A percentile compares a stretch with the other conserved stretches of the same genome.
These are phyloP conservation scores for Dicrurus megarhynchus DNA, from an alignment of 2,113 vertebrate genomes.

Conservation along the genomic window DNA sequence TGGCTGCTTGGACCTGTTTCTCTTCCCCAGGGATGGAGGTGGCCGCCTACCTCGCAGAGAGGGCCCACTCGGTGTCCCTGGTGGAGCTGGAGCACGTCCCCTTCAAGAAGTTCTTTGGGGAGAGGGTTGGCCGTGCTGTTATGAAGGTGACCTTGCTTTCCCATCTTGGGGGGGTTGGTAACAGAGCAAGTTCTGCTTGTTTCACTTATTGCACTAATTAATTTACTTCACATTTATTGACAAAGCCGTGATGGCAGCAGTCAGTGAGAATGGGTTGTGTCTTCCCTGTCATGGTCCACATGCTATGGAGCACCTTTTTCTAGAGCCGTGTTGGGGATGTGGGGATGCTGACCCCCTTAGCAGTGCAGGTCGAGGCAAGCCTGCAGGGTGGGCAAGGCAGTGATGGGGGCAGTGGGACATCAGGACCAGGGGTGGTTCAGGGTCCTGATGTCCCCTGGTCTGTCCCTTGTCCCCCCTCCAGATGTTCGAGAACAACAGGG, in stretches of 20 bases:
- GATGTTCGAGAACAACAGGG: constrained; percentile 92
- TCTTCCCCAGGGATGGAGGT: constrained; percentile 91
- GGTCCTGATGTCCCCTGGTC: not conserved
- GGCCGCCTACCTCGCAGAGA: constrained; percentile 90
- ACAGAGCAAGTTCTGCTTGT: not conserved
- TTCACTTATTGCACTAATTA: not conserved
- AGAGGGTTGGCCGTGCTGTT: constrained; percentile 89
- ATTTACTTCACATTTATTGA: not conserved
- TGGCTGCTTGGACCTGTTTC: rapidly evolving
- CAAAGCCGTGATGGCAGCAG: not conserved
- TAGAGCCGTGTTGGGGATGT: rapidly evolving
- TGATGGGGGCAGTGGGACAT: not conserved
- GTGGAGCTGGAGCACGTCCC: constrained; percentile 91
- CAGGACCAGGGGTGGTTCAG: rapidly evolving
- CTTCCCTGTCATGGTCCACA: not conserved
- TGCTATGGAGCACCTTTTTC: not conserved
- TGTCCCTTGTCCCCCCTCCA: constrained; percentile 22
- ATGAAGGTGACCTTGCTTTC: constrained; percentile 85
- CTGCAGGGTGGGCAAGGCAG: not conserved
- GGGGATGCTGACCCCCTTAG: not conserved
- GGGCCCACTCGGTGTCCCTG: constrained; percentile 94
- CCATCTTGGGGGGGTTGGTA: not conserved
- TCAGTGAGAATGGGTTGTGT: not conserved
- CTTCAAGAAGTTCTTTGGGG: constrained; percentile 90
- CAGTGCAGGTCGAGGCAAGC: rapidly evolving